Evolutionary conservation across 2,888 invertebrate genomes (phyloP), one percentile per base, ranked within the genome.

Genomic region (Proisotoma minuta): DNA sequence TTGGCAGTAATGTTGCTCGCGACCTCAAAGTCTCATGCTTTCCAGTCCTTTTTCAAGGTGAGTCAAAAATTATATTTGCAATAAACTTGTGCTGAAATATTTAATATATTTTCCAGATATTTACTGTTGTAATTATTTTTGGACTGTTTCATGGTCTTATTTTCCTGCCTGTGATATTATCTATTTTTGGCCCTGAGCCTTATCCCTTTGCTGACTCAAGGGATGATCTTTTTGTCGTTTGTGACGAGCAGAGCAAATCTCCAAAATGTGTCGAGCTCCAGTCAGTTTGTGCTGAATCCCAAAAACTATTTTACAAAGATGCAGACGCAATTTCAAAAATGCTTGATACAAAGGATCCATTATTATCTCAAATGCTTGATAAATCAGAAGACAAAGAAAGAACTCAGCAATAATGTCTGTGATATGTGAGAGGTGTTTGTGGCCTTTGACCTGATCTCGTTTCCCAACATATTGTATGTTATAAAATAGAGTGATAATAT

Each of bases 81-180:
- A 34, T 34, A 15, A 15, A 34, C 15, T 34, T 34, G 15, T 34
- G 15, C 8, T 15, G 34, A 34, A 34, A 34, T 34, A 15, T 10
- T 10, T 34, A 10, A 10, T 34, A 34, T 10, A 34, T 34, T 34
- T n/a, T n/a, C 72, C 80, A 86, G 82, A 88, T 90, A 76, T 90
- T 89, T 76, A 79, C 86, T 47, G 78, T 88, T 62, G 89, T 90
- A 1, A 87, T 89, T 60, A 48, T 85, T 29, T 88, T 89, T 77
- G 90, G 90, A 39, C 78, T 90, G n/a, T 90, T 86, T 77, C 87
- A 88, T 77, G 90, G 90, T 15, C 78, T 89, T 27, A 77, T 88
- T 28, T 82, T 89, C 65, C 78, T 90, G 68, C 89, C 90, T 5
- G 87, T 88, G 23, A 79, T 88, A 53, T 78, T 90, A 50, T 88